These are phyloP conservation scores for Alloscopus bannaensis DNA, from an alignment of 2,888 invertebrate genomes.

Conservation along the genomic window DNA sequence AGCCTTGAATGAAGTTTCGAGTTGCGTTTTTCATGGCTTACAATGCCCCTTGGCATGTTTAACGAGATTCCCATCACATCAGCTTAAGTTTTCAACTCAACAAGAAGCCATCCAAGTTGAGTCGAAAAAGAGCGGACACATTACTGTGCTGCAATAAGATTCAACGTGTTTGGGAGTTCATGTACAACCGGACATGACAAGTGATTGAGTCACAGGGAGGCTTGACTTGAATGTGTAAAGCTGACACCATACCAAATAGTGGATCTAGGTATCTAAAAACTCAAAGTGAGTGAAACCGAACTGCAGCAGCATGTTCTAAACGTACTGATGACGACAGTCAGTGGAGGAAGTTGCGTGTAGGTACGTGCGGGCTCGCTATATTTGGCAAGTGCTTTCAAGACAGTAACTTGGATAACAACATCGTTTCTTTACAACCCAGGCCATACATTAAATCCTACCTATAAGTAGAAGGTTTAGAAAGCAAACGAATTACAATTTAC, in stretches of 20 bases:
- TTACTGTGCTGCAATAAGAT: too few species aligned
- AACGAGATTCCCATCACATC: slow-evolving; percentile 70
- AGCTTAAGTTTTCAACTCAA: slow-evolving; percentile 65
- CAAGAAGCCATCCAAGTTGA: slow-evolving; percentile 53
- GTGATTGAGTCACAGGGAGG: slow-evolving; percentile 9
- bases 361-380: not conserved
- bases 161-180: too few species aligned
- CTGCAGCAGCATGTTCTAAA: slow-evolving; percentile 21
- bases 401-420: too few species aligned
- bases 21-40: slow-evolving; percentile 63
- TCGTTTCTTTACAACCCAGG: too few species aligned
- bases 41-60: slow-evolving; percentile 69
- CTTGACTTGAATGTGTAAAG: slow-evolving; percentile 8
- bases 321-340: slow-evolving; percentile 17
- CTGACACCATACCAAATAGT: too few species aligned
- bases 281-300: slow-evolving; percentile 7
- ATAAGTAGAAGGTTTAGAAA: too few species aligned
- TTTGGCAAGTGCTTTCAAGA: too few species aligned
- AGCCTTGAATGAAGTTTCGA: slow-evolving; percentile 61
- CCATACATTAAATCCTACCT: too few species aligned
- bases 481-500: slow-evolving; percentile 39
- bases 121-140: slow-evolving; percentile 16
- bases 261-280: not conserved
- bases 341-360: slow-evolving; percentile 21
- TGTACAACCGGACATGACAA: slow-evolving; percentile 37